These are phyloP conservation scores for Gobionotothen gibberifrons DNA, from an alignment of 2,797 vertebrate species.

Conservation along the genomic window DNA sequence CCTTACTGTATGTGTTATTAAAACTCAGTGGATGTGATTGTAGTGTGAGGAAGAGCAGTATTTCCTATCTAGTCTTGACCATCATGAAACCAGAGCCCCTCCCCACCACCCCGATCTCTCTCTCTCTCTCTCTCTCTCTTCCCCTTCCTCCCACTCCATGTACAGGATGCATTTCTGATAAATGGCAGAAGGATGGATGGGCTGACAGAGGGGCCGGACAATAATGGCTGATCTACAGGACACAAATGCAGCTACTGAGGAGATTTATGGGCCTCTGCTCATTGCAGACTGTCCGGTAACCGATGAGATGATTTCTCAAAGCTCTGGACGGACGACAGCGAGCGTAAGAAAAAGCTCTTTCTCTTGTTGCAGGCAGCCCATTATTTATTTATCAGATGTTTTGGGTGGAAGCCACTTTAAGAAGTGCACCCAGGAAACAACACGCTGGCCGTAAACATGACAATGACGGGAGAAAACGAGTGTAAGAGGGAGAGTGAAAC, in stretches of 20 bases:
- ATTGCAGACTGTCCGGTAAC: conserved; percentile 91
- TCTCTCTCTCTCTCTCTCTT: conserved; percentile 13
- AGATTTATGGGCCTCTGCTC: conserved; percentile 92
- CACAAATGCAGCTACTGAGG: conserved; percentile 93
- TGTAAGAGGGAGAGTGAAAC: conserved; percentile 84
- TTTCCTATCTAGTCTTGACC: conserved; percentile 44
- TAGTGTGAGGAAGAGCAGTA: background rate
- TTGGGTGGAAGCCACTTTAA: conserved; percentile 91
- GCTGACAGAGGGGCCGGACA: conserved; percentile 96
- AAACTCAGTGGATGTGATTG: background rate
- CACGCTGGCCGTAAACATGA: conserved; percentile 86
- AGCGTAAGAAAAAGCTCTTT: conserved; percentile 49
- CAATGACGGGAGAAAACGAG: conserved; percentile 45
- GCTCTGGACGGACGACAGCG: conserved; percentile 75
- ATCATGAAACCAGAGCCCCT: conserved; percentile 33
- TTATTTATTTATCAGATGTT: conserved; percentile 98
- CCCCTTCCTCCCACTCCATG: conserved; percentile 59
- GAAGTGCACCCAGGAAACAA: conserved; percentile 89
- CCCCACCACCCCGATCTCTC: conserved; percentile 4
- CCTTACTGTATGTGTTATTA: background rate
- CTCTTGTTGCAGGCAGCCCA: conserved; percentile 66
- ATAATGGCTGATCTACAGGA: conserved; percentile 99
- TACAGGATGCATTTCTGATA: conserved; percentile 92
- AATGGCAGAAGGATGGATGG: conserved; percentile 97
- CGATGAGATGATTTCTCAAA: conserved; percentile 96